phyloP scores from a whole-genome alignment of 2,113 vertebrate species.

The Sylvilagus bachmani region DNA sequence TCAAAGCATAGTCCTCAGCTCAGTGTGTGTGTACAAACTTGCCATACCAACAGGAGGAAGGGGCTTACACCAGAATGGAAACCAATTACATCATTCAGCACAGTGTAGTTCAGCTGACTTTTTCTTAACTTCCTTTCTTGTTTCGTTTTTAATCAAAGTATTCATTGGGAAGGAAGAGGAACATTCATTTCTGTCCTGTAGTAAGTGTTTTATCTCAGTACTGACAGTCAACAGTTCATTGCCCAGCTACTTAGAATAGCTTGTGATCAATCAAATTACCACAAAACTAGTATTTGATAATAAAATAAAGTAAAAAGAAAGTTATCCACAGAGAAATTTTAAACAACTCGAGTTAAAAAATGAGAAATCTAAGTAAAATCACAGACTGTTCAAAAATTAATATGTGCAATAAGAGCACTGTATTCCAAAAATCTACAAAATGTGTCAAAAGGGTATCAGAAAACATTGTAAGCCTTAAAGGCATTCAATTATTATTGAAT shows the following conservation, averaged over 20 bases:
- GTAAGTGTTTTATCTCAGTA: background rate
- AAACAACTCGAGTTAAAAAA: background rate
- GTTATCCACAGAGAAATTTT: background rate
- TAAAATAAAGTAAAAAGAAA: background rate
- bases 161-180: background rate
- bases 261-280: background rate
- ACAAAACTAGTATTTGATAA: background rate
- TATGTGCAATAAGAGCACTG: background rate
- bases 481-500: background rate
- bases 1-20: background rate
- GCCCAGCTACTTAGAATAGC: background rate
- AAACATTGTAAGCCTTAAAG: background rate
- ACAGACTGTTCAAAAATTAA: background rate
- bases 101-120: background rate
- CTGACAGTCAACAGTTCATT: background rate
- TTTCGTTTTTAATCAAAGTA: background rate
- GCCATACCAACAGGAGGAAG: background rate
- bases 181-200: background rate
- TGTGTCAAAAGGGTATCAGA: background rate
- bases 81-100: background rate
- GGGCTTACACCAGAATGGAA: background rate
- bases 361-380: background rate
- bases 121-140: background rate
- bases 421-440: background rate
- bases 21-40: background rate